These are phyloP conservation scores for Drosophila borborema DNA, from an alignment of 2,888 invertebrate species.

Conservation along the genomic window DNA sequence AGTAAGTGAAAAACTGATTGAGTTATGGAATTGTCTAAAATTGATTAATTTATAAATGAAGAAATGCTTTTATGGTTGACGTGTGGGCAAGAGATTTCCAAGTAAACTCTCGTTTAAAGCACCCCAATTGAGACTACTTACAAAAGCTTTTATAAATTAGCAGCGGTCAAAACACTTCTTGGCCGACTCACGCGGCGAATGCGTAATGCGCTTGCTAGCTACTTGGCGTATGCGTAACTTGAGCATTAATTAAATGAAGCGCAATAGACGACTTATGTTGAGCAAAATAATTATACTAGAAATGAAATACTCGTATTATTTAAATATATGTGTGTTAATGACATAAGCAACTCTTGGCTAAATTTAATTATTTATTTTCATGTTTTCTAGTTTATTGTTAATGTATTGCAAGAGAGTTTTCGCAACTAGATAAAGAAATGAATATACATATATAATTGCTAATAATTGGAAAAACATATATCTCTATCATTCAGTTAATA, in stretches of 20 bases:
- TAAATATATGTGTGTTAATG: too few relatives aligned
- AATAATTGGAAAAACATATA: background rate
- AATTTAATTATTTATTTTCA: too few relatives aligned
- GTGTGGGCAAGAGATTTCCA: constrained; percentile 28
- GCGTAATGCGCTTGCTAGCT: constrained; percentile 1
- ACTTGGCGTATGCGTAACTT: constrained; percentile 18
- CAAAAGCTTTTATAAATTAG: constrained; percentile 60
- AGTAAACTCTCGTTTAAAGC: constrained; percentile 53
- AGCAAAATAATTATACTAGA: background rate
- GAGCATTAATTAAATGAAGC: constrained; percentile 3
- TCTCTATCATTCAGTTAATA: too few relatives aligned
- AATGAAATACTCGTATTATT: background rate
- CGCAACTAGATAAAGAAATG: background rate
- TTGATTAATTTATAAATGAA: too few relatives aligned
- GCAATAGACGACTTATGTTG: background rate
- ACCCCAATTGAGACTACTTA: constrained; percentile 20
- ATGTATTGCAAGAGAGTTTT: background rate
- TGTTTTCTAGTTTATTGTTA: too few relatives aligned
- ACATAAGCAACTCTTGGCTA: too few relatives aligned
- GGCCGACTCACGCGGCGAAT: constrained; percentile 10
- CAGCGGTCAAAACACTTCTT: constrained; percentile 28
- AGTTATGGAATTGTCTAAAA: too few relatives aligned
- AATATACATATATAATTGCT: background rate
- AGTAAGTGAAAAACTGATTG: too few relatives aligned
- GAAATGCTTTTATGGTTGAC: too few relatives aligned